Base-by-base conservation (phyloP, 2,797 vertebrate genomes). In the Xyrichtys novacula region DNA sequence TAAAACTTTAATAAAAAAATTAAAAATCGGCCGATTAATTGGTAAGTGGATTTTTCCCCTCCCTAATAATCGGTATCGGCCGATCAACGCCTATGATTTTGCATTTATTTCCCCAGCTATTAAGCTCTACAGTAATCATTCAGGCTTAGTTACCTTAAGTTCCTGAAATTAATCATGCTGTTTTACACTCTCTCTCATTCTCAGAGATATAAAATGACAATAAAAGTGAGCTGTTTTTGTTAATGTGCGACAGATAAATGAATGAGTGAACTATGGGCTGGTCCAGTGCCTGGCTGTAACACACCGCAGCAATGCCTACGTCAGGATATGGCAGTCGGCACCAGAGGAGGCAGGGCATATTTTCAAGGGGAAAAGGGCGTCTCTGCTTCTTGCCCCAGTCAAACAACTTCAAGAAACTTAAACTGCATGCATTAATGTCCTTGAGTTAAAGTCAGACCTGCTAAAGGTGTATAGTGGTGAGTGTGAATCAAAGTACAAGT, bases 251-350 rank as follows among this genome's bases (percentile, higher is more conserved):
- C 2, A n/a, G n/a, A 38, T 5, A 42, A 10, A 42, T n/a, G 36
- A 38, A 20, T 1, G 2, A 22, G 6, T 25, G 32, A 4, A 22
- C 5, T 43, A 52, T 5, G 11, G 34, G 2, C 6, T 47, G 42
- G 12, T n/a, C 3, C 52, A 23, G 32, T 49, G 75, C 72, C 78
- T 76, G 80, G 16, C 38, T 48, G 52, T 20, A 0, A 54, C 53
- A 43, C 1, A 19, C 17, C 2, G 46, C 53, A 66, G 76, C 57
- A 7, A 77, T 77, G 85, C 82, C 85, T 68, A 96, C 95, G 91
- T 94, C 90, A 85, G 90, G 92, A 67, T 89, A 95, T 86, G 96
- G 95, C 87, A 96, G 95, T 84, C 94, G 81, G 92, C 92, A 93
- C 90, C 88, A 20, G 92, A 84, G 81, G 94, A 95, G 90, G 88